Conservation (phyloP, 2,888 invertebrate species). For the Hydrotaea diabolus region DNA sequence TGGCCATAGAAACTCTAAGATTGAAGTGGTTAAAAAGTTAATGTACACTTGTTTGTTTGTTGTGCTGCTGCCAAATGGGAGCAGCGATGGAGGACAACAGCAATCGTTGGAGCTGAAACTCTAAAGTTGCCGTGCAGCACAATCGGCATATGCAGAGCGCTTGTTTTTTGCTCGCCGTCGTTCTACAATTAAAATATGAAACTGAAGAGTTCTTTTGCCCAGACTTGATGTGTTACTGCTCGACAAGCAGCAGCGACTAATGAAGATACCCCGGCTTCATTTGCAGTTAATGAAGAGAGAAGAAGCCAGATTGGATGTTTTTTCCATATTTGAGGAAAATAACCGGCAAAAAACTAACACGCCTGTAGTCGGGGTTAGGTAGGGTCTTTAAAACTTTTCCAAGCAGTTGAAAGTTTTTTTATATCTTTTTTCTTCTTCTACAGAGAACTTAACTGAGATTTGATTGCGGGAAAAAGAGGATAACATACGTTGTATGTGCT, state of each 20-base stretch:
- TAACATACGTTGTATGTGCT: background rate
- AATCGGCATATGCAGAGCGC: background rate
- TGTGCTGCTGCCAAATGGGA: background rate
- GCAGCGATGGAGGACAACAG: background rate
- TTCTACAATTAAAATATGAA: conserved; percentile 18
- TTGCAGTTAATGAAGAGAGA: conserved; percentile 33
- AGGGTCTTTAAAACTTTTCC: background rate
- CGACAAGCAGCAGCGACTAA: background rate
- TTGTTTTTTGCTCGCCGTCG: background rate
- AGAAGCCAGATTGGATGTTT: background rate
- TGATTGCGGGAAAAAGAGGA: background rate
- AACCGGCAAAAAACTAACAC: background rate
- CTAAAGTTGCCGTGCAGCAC: background rate
- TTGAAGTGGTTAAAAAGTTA: conserved; percentile 19
- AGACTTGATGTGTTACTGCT: background rate
- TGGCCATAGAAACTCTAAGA: conserved; percentile 11
- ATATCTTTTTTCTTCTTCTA: background rate
- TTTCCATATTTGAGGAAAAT: conserved; percentile 4
- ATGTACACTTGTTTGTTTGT: conserved; percentile 16
- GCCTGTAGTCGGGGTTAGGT: too few species aligned
- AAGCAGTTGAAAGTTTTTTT: background rate
- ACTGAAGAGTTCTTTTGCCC: conserved; percentile 1
- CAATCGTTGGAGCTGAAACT: conserved; percentile 1
- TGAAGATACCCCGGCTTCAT: conserved; percentile 33
- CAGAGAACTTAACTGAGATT: background rate